Base-by-base conservation (phyloP, 2,888 invertebrate species). In the Ypsolopha sequella region DNA sequence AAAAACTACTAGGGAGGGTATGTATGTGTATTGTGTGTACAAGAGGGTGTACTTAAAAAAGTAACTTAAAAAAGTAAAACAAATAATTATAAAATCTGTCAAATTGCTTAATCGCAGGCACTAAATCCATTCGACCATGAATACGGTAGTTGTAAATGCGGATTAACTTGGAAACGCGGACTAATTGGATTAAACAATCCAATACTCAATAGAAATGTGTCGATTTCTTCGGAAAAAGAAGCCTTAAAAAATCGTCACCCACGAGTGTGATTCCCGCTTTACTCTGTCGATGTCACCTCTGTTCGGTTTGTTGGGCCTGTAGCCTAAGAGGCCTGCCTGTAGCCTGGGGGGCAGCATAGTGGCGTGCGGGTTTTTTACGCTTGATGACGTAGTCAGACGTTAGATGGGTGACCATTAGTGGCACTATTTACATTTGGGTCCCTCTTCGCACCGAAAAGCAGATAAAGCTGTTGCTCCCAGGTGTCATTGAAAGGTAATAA, bases 91-190 rank as follows among this genome's bases (percentile, higher is more conserved):
- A 55, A 54, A 57, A 58, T 53, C 56, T 57, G 58, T 57, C 55
- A 58, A 63, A 63, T 62, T 63, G 62, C 58, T 58, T 60, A 65
- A 63, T 65, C 60, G 56, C 52, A 58, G 60, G 62, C 60, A 61
- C 58, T 51, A 58, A 59, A 55, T 52, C 43, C 43, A 43, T 8
- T 43, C 13, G 43, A 43, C 43, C 43, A 11, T 41, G 41, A 7
- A 11, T 38, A 38, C 38, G n/a, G 8, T 6, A 24, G 2, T 6
- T 43, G 43, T 43, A 43, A 24, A 43, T 43, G 8, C 43, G 14
- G 43, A 43, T 47, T 36, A 47, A 43, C 43, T 24, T 43, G 14
- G 14, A 36, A 36, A 36, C 14, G 33, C 14, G 13, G 2, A 4
- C 14, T 36, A 47, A 66, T 63, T 58, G 63, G 64, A 65, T 63